phyloP scores from a whole-genome alignment of 2,113 vertebrate genomes.

The Tenrec ecaudatus region DNA sequence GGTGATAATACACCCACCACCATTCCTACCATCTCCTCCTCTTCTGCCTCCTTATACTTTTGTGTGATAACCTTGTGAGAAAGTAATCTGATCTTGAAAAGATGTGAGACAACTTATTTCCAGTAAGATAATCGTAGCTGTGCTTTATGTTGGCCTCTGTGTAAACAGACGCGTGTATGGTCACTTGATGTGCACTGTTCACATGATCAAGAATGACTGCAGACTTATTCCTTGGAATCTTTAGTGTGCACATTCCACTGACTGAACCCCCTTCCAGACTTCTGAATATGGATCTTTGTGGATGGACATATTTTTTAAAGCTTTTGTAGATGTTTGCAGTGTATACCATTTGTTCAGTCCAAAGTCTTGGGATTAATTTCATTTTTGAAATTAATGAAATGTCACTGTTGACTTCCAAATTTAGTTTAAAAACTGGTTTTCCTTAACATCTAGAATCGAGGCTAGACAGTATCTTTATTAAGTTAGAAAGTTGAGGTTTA shows the following conservation, averaged over 20 bases:
- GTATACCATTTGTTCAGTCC: neutral
- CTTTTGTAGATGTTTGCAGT: neutral
- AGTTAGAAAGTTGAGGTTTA: slow-evolving; percentile 47
- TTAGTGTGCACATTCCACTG: neutral
- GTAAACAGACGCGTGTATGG: too few relatives aligned
- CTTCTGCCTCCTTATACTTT: too few relatives aligned
- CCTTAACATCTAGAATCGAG: slow-evolving; percentile 1
- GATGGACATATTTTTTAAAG: neutral
- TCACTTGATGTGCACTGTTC: neutral
- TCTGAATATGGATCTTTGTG: slow-evolving; percentile 7
- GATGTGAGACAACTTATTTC: neutral
- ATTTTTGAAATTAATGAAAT: neutral
- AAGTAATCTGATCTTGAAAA: slow-evolving; percentile 3
- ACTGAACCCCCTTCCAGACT: neutral
- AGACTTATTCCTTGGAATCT: neutral
- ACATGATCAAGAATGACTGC: neutral
- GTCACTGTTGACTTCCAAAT: neutral
- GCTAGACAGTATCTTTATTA: neutral
- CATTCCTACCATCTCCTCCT: too few relatives aligned
- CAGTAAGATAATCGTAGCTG: too few relatives aligned
- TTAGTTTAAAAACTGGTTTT: slow-evolving; percentile 27
- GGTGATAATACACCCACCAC: too few relatives aligned
- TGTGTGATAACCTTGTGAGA: neutral
- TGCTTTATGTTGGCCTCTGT: neutral
- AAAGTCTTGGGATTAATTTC: slow-evolving; percentile 8